Base-by-base conservation (phyloP, 2,113 vertebrate species). In the Formicarius rufipectus region DNA sequence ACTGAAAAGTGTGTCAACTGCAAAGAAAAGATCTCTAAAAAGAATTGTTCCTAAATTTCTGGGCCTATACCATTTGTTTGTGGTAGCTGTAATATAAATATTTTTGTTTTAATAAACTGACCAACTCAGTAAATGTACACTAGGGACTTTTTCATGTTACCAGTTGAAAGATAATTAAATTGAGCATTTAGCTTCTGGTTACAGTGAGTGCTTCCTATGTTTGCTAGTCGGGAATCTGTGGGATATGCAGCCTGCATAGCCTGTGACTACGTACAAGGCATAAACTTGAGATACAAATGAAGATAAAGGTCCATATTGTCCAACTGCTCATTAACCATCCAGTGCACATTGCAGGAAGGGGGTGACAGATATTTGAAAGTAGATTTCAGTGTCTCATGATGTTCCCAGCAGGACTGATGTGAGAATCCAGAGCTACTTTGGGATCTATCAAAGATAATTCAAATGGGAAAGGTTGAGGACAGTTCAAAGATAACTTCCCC, bases 361-460 rank as follows among this genome's bases (percentile, higher is more conserved):
- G 27, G 44, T 79, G 84, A 52, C 68, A 86, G 80, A 88, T 27
- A 74, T 77, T 58, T 95, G 93, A 89, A 95, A 95, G 89, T 91
- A 91, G 80, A 69, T 78, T 86, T 89, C 66, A n/a, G 0, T 72
- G 77, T 84, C 93, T 92, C 49, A 20, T 94, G 84, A 91, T 64
- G 77, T 90, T 85, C 91, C 69, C 40, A 4, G 64, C 84, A 84
- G 80, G 47, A 92, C 64, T 47, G 69, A 77, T 93, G 77, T 87
- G 84, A 95, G 73, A 95, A 94, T 95, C 80, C 89, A 89, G 95
- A 92, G 87, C 81, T 96, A 53, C 92, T 96, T 96, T 93, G 88
- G 94, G 84, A 95, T 92, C 91, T 93, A 7, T 77, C 86, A 78
- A 83, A 88, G 83, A 77, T 77, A 93, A 95, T 78, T 81, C 64